These are phyloP conservation scores for Ageneiosus marmoratus DNA, from an alignment of 2,113 vertebrate genomes.

Conservation along the genomic window DNA sequence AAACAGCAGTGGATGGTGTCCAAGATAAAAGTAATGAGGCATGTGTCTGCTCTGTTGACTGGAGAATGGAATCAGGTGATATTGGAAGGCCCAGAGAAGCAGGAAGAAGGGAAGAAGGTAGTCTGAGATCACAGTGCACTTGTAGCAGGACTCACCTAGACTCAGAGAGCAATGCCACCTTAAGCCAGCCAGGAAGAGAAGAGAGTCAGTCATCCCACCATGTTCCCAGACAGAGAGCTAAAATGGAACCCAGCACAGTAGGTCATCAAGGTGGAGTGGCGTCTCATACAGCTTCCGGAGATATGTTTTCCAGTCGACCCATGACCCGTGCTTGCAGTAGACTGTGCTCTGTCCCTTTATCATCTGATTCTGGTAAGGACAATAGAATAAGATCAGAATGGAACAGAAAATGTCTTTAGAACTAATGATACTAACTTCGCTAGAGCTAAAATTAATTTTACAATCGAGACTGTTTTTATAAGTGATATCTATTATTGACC, in stretches of 20 bases:
- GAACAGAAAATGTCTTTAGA: too few relatives aligned
- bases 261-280: conserved; percentile 65
- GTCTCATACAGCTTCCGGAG: conserved; percentile 61
- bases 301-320: conserved; percentile 84
- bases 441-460: not conserved
- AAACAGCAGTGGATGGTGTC: conserved; percentile 71
- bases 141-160: conserved; percentile 39
- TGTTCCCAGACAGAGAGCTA: conserved; percentile 18
- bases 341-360: conserved; percentile 82
- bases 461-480: not conserved
- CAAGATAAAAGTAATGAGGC: conserved; percentile 1
- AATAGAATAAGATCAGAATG: too few relatives aligned
- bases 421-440: not conserved
- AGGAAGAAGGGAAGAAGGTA: conserved; percentile 38
- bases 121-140: conserved; percentile 48
- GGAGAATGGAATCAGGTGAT: conserved; percentile 57
- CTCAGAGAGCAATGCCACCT: conserved; percentile 26
- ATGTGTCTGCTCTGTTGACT: conserved; percentile 60
- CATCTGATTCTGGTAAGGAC: conserved; percentile 87
- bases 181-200: conserved; percentile 16
- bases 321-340: conserved; percentile 90
- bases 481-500: not conserved
- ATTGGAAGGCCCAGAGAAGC: conserved; percentile 37
- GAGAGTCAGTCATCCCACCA: conserved; percentile 1
- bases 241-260: conserved; percentile 10